Evolutionary conservation across 2,797 vertebrate species (phyloP), one percentile per base, ranked within the genome.

Genomic region (Micrastur ruficollis): DNA sequence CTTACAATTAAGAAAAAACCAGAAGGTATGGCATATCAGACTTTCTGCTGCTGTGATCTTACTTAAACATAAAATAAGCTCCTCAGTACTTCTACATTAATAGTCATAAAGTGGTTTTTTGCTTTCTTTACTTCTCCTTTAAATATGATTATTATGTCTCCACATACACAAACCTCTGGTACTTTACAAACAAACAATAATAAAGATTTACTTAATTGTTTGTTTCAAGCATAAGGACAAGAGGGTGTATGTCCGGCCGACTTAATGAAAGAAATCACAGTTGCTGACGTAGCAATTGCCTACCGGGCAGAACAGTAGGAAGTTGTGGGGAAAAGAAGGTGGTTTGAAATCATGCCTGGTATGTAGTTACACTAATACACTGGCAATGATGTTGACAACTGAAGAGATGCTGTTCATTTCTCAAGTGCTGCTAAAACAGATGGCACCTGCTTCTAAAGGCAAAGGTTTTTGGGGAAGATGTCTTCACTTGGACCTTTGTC

Each of bases 1-100:
- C 74, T 88, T 91, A 95, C 89, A 94, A 95, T 96, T 97, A 97
- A 95, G 79, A 94, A 97, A 96, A 95, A 96, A 96, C 92, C 86
- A 95, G 95, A 96, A 93, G 50, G 66, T 96, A 94, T 70, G 85
- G 90, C 93, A 94, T 97, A 96, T 97, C 97, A 96, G 93, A 93
- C 70, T 93, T 96, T 90, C 72, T 91, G 79, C 62, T 91, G 36
- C 92, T 97, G 58, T 97, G 95, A 97, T 96, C 93, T 96, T 92
- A 83, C 42, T 68, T 97, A 97, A 97, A 94, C 53, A 95, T 81
- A 90, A 96, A 86, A 67, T 88, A 86, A 75, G 75, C 72, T 93
- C 46, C 50, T 63, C 25, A 22, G 58, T 83, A 73, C 40, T 96
- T 92, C 66, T 36, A 74, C 66, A 84, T 84, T 81, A 91, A 89